phyloP scores from a whole-genome alignment of 2,888 invertebrate genomes.

The Amphiduros pacificus region DNA sequence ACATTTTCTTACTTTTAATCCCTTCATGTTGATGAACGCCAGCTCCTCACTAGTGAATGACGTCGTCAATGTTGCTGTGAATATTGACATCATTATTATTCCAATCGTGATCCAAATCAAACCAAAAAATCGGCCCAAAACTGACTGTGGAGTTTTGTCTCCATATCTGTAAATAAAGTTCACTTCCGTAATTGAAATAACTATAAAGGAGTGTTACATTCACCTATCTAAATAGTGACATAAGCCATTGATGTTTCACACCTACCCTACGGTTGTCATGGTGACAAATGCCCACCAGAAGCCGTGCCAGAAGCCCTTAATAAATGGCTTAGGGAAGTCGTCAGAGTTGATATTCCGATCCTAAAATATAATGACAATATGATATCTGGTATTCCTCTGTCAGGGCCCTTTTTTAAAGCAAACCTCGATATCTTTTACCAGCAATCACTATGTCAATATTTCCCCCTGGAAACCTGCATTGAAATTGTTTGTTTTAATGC shows the following conservation, averaged over 20 bases:
- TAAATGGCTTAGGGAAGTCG: not conserved
- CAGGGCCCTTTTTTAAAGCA: too few species aligned
- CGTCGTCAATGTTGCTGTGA: constrained; percentile 3
- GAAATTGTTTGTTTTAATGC: too few species aligned
- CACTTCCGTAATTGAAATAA: too few species aligned
- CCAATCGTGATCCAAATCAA: constrained; percentile 6
- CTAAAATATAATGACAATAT: too few species aligned
- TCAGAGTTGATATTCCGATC: too few species aligned
- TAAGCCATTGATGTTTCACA: too few species aligned
- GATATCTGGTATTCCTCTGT: too few species aligned
- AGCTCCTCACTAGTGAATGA: not conserved
- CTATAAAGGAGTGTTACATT: too few species aligned
- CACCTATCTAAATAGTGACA: too few species aligned
- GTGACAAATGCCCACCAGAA: constrained; percentile 5
- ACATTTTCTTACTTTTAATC: not conserved
- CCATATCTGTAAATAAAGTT: constrained; percentile 8
- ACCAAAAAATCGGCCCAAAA: not conserved
- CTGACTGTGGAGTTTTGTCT: constrained; percentile 1
- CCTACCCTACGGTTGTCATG: constrained; percentile 6
- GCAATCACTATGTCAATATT: too few species aligned
- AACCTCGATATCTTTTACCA: too few species aligned
- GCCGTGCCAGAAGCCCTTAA: constrained; percentile 7
- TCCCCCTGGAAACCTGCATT: too few species aligned
- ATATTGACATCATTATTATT: constrained; percentile 4
- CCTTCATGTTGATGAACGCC: not conserved